Evolutionary conservation across 2,113 vertebrate species (phyloP).

Genomic region (Poeciliopsis turrubarensis): DNA sequence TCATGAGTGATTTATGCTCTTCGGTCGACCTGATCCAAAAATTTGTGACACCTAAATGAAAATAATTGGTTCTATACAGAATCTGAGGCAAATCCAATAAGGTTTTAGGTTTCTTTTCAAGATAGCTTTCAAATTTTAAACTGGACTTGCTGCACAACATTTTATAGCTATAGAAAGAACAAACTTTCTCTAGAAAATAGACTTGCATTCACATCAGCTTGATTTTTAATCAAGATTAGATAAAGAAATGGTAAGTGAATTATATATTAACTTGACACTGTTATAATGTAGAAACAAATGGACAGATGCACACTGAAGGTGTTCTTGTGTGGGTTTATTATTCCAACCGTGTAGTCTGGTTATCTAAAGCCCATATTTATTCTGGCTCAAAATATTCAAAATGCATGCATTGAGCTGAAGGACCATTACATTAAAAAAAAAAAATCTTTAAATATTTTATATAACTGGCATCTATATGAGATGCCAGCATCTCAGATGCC

Average conservation of each 20-base stretch:
- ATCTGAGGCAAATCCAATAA: background rate
- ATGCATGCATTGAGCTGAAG: background rate
- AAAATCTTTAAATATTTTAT: background rate
- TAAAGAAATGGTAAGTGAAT: too few relatives aligned
- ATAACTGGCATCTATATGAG: background rate
- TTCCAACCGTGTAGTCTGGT: background rate
- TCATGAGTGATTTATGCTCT: background rate
- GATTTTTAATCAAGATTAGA: background rate
- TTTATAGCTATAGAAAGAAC: too few relatives aligned
- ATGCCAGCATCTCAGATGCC: background rate
- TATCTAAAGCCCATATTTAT: background rate
- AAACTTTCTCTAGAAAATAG: background rate
- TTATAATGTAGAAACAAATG: background rate
- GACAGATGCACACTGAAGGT: background rate
- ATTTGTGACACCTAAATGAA: background rate
- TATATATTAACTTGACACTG: background rate
- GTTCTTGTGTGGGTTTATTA: background rate
- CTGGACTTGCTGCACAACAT: too few relatives aligned
- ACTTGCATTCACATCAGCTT: background rate
- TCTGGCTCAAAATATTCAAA: too few relatives aligned
- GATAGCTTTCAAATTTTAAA: too few relatives aligned
- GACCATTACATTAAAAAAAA: background rate
- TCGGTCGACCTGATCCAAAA: background rate
- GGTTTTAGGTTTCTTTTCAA: background rate
- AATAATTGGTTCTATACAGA: background rate